Conservation (phyloP, 2,113 vertebrate genomes). For the Chlorocebus sabaeus region DNA sequence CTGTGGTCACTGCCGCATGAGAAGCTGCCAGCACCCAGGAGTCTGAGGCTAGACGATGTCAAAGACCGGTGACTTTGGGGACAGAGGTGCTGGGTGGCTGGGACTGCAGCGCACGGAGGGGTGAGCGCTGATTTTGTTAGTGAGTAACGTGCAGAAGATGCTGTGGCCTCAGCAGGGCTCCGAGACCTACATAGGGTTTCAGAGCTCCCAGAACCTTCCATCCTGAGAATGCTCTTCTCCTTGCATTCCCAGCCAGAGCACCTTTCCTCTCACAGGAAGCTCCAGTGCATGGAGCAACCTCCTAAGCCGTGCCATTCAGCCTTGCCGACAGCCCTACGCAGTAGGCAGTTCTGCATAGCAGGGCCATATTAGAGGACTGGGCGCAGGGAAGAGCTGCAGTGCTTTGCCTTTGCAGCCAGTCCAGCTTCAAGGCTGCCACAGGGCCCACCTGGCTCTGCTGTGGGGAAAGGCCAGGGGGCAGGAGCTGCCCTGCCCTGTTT, state of each 20-base stretch:
- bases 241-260: not conserved
- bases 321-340: fast-evolving
- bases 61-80: conserved; percentile 82
- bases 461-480: fast-evolving
- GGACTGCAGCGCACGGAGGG: conserved; percentile 76
- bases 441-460: not conserved
- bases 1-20: conserved; percentile 82
- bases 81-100: conserved; percentile 79
- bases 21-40: conserved; percentile 88
- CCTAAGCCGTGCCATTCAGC: fast-evolving
- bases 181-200: not conserved
- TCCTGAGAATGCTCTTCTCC: not conserved
- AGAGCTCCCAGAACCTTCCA: fast-evolving
- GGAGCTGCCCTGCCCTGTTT: not conserved
- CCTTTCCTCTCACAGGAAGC: no score
- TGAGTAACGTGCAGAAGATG: not conserved
- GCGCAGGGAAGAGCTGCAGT: not conserved
- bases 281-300: fast-evolving
- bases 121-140: conserved; percentile 73
- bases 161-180: not conserved
- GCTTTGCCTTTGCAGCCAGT: not conserved
- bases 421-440: no score
- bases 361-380: not conserved
- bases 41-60: conserved; percentile 83
- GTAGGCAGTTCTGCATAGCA: not conserved